Conservation (phyloP, 2,797 vertebrate genomes). For the Aplochiton taeniatus region DNA sequence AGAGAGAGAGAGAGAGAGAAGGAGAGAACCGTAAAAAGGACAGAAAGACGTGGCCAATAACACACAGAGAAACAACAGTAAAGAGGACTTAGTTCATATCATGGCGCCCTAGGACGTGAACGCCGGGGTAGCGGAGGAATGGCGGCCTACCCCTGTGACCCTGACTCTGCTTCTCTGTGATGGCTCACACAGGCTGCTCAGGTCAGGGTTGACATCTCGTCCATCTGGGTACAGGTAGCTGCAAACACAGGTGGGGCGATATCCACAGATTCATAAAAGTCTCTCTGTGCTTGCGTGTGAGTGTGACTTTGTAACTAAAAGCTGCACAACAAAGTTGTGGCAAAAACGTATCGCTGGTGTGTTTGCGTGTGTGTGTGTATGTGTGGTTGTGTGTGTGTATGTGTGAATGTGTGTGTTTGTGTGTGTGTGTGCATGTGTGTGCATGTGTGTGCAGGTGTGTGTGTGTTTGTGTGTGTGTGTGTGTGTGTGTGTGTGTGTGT, state of each 20-base stretch:
- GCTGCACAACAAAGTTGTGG: too few species aligned
- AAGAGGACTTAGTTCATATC: neutral
- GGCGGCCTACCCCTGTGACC: slow-evolving; percentile 77
- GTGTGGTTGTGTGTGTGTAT: neutral
- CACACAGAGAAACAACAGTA: neutral
- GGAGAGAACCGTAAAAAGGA: neutral
- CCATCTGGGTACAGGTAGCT: slow-evolving; percentile 87
- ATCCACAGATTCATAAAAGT: neutral
- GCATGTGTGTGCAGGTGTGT: slow-evolving; percentile 1
- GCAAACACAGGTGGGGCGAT: slow-evolving; percentile 31
- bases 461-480: neutral
- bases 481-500: slow-evolving; percentile 6
- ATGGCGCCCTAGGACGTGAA: too few species aligned
- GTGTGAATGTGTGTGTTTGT: slow-evolving; percentile 1
- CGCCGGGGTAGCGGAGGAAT: neutral
- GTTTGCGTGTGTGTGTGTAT: neutral
- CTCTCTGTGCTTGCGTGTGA: neutral
- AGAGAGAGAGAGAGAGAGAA: neutral
- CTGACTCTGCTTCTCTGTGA: slow-evolving; percentile 63
- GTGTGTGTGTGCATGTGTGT: neutral
- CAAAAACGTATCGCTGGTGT: neutral
- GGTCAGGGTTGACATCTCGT: slow-evolving; percentile 81
- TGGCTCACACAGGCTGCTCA: slow-evolving; percentile 64
- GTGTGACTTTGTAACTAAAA: too few species aligned
- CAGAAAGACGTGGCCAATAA: neutral